Evolutionary conservation across 2,113 vertebrate genomes (phyloP), one percentile per base, ranked within the genome.

Genomic region (Merops nubicus): DNA sequence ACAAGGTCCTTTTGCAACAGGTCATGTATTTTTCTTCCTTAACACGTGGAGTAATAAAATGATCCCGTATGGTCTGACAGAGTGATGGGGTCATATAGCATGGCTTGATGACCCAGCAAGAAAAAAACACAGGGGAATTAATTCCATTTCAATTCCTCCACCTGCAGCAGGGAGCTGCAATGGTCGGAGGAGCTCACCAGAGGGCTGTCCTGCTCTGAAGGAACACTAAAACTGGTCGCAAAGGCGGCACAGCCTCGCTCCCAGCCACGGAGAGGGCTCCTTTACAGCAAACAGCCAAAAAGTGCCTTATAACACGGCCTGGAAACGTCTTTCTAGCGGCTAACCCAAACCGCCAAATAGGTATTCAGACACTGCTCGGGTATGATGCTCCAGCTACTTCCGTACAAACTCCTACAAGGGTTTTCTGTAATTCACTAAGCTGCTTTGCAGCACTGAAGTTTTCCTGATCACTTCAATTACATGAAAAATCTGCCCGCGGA

Each of bases 211-310:
- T 12, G 78, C 59, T 59, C 38, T 2, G 8, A 23, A 8, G 1
- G 8, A 43, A 8, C 42, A 14, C 10, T 8, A 11, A 34, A 16
- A 12, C 29, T 2, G 4, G 8, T 59, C 15, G n/a, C 29, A 1
- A 4, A 4, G 15, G 20, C 5, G 2, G 48, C 56, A 6, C 6
- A 6, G 74, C 11, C 5, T 6, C 1, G 1, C 40, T 63, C 22
- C 13, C 54, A 21, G 28, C 11, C n/a, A 19, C 4, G 2, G 2
- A 4, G 0, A 10, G 9, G 7, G 5, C 29, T 13, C 23, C n/a
- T 28, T 1, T 26, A 5, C 11, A 45, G 3, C 25, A 21, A 63
- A n/a, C 11, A 40, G 5, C 3, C 42, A 3, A 4, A 16, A 31
- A 34, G 6, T 3, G 6, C 22, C 7, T 31, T 17, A 7, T 5